phyloP scores from a whole-genome alignment of 1,140 invertebrate species.

The Linepithema humile region DNA sequence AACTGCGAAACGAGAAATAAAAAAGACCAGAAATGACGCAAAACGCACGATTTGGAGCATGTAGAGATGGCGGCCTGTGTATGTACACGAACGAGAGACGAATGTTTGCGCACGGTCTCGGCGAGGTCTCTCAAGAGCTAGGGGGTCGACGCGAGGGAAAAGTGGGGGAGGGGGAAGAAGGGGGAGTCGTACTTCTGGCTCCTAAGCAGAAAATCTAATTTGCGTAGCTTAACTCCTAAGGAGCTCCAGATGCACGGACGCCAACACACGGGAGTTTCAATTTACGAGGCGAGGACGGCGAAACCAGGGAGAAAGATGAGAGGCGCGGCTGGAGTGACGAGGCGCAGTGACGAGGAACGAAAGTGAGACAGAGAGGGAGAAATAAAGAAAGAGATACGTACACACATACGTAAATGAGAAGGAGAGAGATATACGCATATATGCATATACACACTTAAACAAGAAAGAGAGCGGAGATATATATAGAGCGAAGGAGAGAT shows the following conservation, averaged over 20 bases:
- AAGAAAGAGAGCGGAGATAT: not conserved
- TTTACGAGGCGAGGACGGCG: constrained; percentile 70
- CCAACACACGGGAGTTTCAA: constrained; percentile 79
- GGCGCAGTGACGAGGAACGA: not conserved
- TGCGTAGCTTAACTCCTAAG: constrained; percentile 81
- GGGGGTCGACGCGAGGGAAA: not conserved
- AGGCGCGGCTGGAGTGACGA: not conserved
- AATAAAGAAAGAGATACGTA: not conserved
- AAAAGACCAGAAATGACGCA: constrained; percentile 32
- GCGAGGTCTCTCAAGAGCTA: constrained; percentile 17
- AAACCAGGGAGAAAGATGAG: constrained; percentile 21
- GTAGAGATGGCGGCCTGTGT: not conserved
- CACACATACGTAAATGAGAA: no score
- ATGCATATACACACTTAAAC: not conserved
- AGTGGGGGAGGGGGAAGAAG: constrained; percentile 43
- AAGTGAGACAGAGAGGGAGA: not conserved
- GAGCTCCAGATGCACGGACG: constrained; percentile 77
- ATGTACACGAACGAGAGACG: constrained; percentile 21
- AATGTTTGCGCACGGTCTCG: constrained; percentile 43
- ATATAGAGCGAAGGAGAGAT: not conserved
- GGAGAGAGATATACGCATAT: no score
- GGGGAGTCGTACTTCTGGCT: constrained; percentile 71
- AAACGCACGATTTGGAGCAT: constrained; percentile 20
- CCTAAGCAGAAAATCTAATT: constrained; percentile 83
- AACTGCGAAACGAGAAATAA: not conserved